Base-by-base conservation (phyloP, 1,140 invertebrate genomes). In the Papilio polytes region DNA sequence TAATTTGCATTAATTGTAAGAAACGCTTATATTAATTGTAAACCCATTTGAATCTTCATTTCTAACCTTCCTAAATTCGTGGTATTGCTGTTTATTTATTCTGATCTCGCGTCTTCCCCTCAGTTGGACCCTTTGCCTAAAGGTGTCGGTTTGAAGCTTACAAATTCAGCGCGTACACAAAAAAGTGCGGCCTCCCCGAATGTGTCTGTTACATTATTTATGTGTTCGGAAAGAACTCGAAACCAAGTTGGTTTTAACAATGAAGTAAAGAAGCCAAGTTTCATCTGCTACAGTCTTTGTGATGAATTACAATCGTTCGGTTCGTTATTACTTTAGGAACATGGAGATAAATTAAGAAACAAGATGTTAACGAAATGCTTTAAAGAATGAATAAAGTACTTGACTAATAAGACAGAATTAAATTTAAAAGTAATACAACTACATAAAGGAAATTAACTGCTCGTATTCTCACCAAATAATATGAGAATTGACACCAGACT, bases 11-110 rank as follows among this genome's bases (percentile, higher is more conserved):
- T 8, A 41, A 0, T 41, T 41, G 7, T 41, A 41, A 41, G 3
- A 20, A 8, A 9, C 8, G 8, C 18, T 20, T 56, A 20, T 20
- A 6, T 20, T 56, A 56, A 56, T 20, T 56, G 8, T 1, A 56
- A 56, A 56, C 8, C 53, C 2, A 20, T 56, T 56, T 9, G 10
- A 20, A 56, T 73, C 82, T 82, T 82, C 83, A 73, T 48, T n/a
- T 53, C 22, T 20, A 73, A 56, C n/a, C 31, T 82, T 73, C 44
- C 78, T 76, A 80, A 80, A 79, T 85, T 88, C 82, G 85, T 86
- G 80, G 80, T 84, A 85, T 88, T 87, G 84, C 83, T 85, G 78
- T 80, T 91, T 90, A 91, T 86, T 86, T 88, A 91, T 91, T 91
- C 90, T 41, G 73, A 22, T 82, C 87, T 83, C 88, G 90, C 87